phyloP scores from a whole-genome alignment of 2,888 invertebrate species.

The Darwinula stevensoni region DNA sequence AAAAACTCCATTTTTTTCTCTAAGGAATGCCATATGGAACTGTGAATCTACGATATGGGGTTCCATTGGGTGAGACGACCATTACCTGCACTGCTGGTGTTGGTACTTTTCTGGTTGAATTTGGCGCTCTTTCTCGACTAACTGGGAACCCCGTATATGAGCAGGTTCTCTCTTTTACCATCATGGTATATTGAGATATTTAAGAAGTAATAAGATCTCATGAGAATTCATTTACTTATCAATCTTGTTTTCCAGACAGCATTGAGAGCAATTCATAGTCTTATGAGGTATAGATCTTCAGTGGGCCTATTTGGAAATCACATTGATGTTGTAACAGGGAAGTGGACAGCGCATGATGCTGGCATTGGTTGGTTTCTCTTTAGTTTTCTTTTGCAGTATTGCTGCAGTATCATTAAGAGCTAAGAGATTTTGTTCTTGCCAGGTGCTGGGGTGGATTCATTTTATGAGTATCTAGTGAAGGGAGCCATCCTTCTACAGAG shows the following conservation, averaged over 20 bases:
- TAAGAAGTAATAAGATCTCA: not conserved
- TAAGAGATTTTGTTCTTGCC: no score
- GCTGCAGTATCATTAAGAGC: no score
- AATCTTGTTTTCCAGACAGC: constrained; percentile 24
- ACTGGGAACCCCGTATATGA: constrained; percentile 33
- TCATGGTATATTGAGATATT: no score
- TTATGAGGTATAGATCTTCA: constrained; percentile 56
- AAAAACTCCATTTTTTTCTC: not conserved
- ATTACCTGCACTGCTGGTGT: constrained; percentile 95
- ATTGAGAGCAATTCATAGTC: constrained; percentile 55
- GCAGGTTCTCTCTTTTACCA: no score
- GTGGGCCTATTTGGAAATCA: constrained; percentile 87
- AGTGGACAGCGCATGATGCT: constrained; percentile 94
- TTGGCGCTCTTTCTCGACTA: constrained; percentile 67
- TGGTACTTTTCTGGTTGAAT: constrained; percentile 86
- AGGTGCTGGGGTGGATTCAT: constrained; percentile 76
- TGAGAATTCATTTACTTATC: not conserved
- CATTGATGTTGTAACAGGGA: constrained; percentile 69
- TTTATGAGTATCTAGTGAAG: constrained; percentile 93
- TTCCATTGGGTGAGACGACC: constrained; percentile 77
- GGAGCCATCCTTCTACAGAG: constrained; percentile 65
- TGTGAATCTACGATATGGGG: constrained; percentile 45
- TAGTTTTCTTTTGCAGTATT: constrained; percentile 1
- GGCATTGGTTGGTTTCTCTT: constrained; percentile 33
- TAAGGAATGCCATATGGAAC: constrained; percentile 95